Conservation (phyloP, 2,888 invertebrate genomes). For the Actias luna region DNA sequence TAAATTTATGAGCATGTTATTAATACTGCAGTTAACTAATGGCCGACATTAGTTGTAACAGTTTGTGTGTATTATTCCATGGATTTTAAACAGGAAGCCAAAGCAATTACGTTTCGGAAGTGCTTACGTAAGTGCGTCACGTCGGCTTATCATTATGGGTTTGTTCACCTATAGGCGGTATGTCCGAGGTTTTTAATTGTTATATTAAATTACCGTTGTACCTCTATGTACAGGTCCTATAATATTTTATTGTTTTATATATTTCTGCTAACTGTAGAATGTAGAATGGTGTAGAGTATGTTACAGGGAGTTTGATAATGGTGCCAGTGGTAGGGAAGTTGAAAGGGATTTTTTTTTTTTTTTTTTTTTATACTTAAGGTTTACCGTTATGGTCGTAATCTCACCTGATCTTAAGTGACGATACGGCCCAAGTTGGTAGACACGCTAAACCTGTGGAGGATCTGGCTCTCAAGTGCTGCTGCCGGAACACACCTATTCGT, state of each 20-base stretch:
- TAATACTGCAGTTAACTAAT: not conserved
- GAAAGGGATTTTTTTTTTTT: too few relatives aligned
- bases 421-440: too few relatives aligned
- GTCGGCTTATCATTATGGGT: constrained; percentile 2
- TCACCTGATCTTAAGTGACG: too few relatives aligned
- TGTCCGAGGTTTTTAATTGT: not conserved
- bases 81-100: constrained; percentile 5
- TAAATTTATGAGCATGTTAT: not conserved
- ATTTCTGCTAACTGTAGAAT: too few relatives aligned
- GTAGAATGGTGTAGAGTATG: too few relatives aligned
- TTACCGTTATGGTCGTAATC: too few relatives aligned
- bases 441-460: too few relatives aligned
- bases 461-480: too few relatives aligned
- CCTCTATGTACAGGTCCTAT: not conserved
- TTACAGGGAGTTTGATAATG: too few relatives aligned
- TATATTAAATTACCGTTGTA: not conserved
- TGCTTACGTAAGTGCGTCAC: constrained; percentile 10
- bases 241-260: not conserved
- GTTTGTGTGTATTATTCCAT: not conserved
- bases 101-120: constrained; percentile 4
- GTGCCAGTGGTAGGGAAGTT: too few relatives aligned
- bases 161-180: not conserved
- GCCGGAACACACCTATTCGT: too few relatives aligned
- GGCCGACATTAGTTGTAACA: not conserved
- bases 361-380: too few relatives aligned